phyloP scores from a whole-genome alignment of 1,140 invertebrate species.

The Drosophila tani region DNA sequence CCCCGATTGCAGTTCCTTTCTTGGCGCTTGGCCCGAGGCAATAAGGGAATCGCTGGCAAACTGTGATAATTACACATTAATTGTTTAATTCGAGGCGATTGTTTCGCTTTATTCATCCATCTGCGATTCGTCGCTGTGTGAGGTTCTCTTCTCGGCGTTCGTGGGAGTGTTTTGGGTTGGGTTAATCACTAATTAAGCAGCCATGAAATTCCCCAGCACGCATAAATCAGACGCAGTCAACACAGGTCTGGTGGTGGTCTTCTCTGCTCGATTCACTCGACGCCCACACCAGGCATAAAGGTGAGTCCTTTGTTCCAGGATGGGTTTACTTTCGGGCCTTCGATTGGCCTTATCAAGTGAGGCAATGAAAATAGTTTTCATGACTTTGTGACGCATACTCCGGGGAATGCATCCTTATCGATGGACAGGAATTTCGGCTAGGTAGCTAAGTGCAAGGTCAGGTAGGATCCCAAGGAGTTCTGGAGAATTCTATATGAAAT shows the following conservation, averaged over 20 bases:
- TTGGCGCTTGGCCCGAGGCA: conserved; percentile 57
- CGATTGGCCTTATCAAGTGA: conserved; percentile 27
- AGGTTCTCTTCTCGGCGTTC: conserved; percentile 41
- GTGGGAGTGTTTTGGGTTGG: conserved; percentile 63
- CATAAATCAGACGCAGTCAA: conserved; percentile 61
- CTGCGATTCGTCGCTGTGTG: conserved; percentile 53
- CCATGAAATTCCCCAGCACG: conserved; percentile 47
- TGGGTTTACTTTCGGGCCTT: conserved; percentile 14
- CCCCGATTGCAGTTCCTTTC: conserved; percentile 18
- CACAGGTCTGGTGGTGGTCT: conserved; percentile 55
- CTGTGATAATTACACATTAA: conserved; percentile 82
- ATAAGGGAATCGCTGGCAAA: conserved; percentile 56
- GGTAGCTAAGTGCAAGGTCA: conserved; percentile 32
- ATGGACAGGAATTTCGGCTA: conserved; percentile 19
- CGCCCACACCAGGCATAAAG: conserved; percentile 29
- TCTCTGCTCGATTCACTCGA: conserved; percentile 28
- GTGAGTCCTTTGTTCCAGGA: conserved; percentile 52
- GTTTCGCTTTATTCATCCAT: conserved; percentile 55
- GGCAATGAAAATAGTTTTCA: conserved; percentile 39
- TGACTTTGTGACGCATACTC: conserved; percentile 56
- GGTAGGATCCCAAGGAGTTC: conserved; percentile 27
- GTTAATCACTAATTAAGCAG: conserved; percentile 73
- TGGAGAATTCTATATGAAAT: background rate
- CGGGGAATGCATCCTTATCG: conserved; percentile 52
- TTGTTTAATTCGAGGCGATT: conserved; percentile 74